phyloP scores from a whole-genome alignment of 2,113 vertebrate species.

The Rhynchomys soricoides region DNA sequence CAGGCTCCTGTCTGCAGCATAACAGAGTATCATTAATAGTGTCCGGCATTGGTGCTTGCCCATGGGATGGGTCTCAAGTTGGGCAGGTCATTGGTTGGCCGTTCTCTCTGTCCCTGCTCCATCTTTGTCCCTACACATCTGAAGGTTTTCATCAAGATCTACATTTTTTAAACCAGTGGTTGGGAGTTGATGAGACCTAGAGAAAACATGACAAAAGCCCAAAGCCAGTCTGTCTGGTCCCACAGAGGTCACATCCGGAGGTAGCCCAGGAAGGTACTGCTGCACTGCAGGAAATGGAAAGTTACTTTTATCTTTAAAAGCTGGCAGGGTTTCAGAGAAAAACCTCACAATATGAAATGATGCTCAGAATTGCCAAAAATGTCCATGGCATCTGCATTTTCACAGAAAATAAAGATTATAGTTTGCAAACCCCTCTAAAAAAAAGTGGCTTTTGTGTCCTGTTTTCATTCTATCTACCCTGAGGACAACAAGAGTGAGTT shows the following conservation, averaged over 20 bases:
- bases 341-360: neutral
- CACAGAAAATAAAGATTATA: neutral
- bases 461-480: neutral
- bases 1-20: too few species aligned
- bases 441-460: neutral
- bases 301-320: constrained; percentile 13
- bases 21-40: too few species aligned
- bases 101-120: too few species aligned
- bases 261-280: neutral
- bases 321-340: neutral
- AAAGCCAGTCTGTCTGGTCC: neutral
- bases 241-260: neutral
- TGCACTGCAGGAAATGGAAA: neutral
- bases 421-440: neutral
- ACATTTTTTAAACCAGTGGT: neutral
- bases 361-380: neutral
- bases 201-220: neutral
- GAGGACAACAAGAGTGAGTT: neutral
- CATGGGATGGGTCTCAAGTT: too few species aligned
- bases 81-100: too few species aligned
- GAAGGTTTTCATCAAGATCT: too few species aligned
- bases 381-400: neutral
- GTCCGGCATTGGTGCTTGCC: too few species aligned
- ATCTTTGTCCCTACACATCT: too few species aligned
- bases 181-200: neutral